Conservation (phyloP, 2,888 invertebrate genomes). For the Scaptomyza tumidula region DNA sequence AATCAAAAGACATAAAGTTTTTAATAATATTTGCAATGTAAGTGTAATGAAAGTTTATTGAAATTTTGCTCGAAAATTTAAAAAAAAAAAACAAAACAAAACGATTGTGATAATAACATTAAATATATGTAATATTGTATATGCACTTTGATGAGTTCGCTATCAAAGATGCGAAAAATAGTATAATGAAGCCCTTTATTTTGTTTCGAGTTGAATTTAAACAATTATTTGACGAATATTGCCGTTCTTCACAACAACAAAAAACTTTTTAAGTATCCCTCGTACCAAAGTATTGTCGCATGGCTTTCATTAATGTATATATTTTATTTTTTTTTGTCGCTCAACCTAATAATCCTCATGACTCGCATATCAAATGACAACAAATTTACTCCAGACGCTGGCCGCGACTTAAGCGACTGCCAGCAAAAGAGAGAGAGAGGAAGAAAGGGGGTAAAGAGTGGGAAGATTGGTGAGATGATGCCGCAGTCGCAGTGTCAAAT, state of each 20-base stretch:
- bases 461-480: conserved; percentile 34
- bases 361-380: conserved; percentile 81
- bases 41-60: too few relatives aligned
- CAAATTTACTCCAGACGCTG: conserved; percentile 77
- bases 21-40: too few relatives aligned
- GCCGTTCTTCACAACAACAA: neutral
- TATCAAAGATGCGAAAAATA: too few relatives aligned
- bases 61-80: too few relatives aligned
- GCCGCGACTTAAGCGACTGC: conserved; percentile 31
- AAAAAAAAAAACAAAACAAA: too few relatives aligned
- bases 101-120: neutral
- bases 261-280: conserved; percentile 38
- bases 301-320: conserved; percentile 35
- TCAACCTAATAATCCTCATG: conserved; percentile 81
- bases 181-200: too few relatives aligned
- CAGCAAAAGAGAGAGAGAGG: neutral
- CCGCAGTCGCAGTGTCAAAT: conserved; percentile 72
- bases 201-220: too few relatives aligned
- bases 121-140: neutral
- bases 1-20: too few relatives aligned
- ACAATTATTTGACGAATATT: too few relatives aligned
- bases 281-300: conserved; percentile 52
- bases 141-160: neutral
- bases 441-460: neutral
- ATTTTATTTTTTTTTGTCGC: conserved; percentile 44